phyloP scores from a whole-genome alignment of 2,888 invertebrate species.

The Ligdia adustata region DNA sequence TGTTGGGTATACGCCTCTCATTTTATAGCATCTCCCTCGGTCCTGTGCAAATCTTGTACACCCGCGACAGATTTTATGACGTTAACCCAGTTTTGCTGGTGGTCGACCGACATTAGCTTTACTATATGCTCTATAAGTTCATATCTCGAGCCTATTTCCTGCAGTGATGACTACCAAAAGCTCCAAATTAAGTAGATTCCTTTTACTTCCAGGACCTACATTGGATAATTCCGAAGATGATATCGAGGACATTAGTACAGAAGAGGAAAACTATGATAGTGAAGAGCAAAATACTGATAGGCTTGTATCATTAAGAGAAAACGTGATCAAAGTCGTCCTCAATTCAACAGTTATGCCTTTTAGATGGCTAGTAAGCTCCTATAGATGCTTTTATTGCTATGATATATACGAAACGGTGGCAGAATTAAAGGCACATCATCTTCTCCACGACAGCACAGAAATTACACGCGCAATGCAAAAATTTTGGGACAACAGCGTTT shows the following conservation, averaged over 20 bases:
- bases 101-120: too few relatives aligned
- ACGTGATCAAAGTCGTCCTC: slow-evolving; percentile 45
- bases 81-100: too few relatives aligned
- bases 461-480: slow-evolving; percentile 35
- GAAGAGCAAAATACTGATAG: slow-evolving; percentile 1
- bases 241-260: too few relatives aligned
- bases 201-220: slow-evolving; percentile 10
- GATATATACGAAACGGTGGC: slow-evolving; percentile 42
- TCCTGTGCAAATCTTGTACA: too few relatives aligned
- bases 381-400: slow-evolving; percentile 51
- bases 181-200: slow-evolving; percentile 5
- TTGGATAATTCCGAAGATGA: slow-evolving; percentile 20
- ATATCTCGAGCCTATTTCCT: too few relatives aligned
- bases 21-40: too few relatives aligned
- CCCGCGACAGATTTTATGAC: too few relatives aligned
- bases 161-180: too few relatives aligned
- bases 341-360: slow-evolving; percentile 51
- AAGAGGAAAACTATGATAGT: slow-evolving; percentile 3
- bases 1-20: too few relatives aligned
- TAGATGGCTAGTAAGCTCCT: slow-evolving; percentile 45
- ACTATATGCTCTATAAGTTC: too few relatives aligned
- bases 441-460: slow-evolving; percentile 32
- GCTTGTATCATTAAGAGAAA: slow-evolving; percentile 39
- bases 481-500: slow-evolving; percentile 41
- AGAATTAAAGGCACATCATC: slow-evolving; percentile 42